phyloP scores from a whole-genome alignment of 1,140 invertebrate species.

The Drosophila tsacasi region DNA sequence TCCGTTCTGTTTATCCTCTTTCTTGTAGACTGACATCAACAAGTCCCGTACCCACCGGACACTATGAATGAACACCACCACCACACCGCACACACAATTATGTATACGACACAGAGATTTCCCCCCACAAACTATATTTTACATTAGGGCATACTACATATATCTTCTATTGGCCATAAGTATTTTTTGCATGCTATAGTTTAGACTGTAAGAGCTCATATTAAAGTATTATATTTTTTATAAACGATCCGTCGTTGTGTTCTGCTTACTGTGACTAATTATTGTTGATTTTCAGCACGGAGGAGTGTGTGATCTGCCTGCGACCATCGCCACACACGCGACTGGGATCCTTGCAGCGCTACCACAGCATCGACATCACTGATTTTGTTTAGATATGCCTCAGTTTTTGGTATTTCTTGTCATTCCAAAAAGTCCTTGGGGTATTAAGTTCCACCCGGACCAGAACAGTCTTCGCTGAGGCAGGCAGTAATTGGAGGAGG shows the following conservation, averaged over 20 bases:
- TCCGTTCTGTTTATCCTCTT: slow-evolving; percentile 44
- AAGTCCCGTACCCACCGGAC: slow-evolving; percentile 77
- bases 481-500: no score
- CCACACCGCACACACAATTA: slow-evolving; percentile 27
- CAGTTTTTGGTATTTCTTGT: not conserved
- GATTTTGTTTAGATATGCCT: slow-evolving; percentile 58
- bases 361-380: slow-evolving; percentile 67
- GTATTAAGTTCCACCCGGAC: slow-evolving; percentile 17
- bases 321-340: slow-evolving; percentile 62
- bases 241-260: not conserved
- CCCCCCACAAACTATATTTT: slow-evolving; percentile 21
- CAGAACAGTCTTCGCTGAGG: slow-evolving; percentile 6
- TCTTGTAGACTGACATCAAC: slow-evolving; percentile 79
- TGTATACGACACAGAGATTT: slow-evolving; percentile 60
- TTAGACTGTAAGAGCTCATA: slow-evolving; percentile 47
- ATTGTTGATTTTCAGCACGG: slow-evolving; percentile 68
- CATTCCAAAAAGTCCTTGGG: slow-evolving; percentile 3
- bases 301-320: slow-evolving; percentile 78
- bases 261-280: slow-evolving; percentile 1
- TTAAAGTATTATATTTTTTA: slow-evolving; percentile 75
- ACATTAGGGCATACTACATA: slow-evolving; percentile 16
- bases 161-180: slow-evolving; percentile 40
- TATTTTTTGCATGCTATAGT: slow-evolving; percentile 46
- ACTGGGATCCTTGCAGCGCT: slow-evolving; percentile 64
- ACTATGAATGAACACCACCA: slow-evolving; percentile 71